Conservation (phyloP, 1,140 invertebrate genomes). For the Tachypleus tridentatus region DNA sequence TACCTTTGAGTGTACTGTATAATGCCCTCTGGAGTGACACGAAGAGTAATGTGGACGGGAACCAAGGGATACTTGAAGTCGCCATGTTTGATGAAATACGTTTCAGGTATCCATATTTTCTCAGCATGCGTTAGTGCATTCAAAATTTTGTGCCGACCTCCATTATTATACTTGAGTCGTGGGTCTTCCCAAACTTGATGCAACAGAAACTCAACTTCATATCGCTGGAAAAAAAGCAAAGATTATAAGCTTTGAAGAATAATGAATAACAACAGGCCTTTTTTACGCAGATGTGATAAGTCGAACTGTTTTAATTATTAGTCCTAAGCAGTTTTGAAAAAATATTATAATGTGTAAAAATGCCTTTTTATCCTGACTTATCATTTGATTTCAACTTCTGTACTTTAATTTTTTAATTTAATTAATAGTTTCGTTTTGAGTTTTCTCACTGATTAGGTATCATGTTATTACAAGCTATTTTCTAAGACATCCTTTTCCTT, state of each 20-base stretch:
- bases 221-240: conserved; percentile 54
- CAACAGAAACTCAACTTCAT: conserved; percentile 82
- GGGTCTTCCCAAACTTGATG: conserved; percentile 86
- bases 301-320: neutral
- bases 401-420: too few relatives aligned
- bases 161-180: conserved; percentile 67
- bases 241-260: conserved; percentile 5
- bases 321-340: neutral
- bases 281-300: neutral
- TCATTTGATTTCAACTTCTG: too few relatives aligned
- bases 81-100: conserved; percentile 82
- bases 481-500: too few relatives aligned
- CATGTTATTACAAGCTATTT: too few relatives aligned
- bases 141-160: conserved; percentile 63
- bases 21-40: conserved; percentile 80
- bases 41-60: conserved; percentile 75
- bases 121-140: conserved; percentile 83
- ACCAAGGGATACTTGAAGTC: conserved; percentile 71
- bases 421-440: too few relatives aligned
- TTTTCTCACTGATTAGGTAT: too few relatives aligned
- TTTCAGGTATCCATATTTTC: conserved; percentile 81
- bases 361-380: too few relatives aligned
- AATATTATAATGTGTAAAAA: too few relatives aligned
- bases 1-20: conserved; percentile 73
- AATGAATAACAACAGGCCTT: neutral